phyloP scores from a whole-genome alignment of 2,888 invertebrate genomes.

The Altica lythri region DNA sequence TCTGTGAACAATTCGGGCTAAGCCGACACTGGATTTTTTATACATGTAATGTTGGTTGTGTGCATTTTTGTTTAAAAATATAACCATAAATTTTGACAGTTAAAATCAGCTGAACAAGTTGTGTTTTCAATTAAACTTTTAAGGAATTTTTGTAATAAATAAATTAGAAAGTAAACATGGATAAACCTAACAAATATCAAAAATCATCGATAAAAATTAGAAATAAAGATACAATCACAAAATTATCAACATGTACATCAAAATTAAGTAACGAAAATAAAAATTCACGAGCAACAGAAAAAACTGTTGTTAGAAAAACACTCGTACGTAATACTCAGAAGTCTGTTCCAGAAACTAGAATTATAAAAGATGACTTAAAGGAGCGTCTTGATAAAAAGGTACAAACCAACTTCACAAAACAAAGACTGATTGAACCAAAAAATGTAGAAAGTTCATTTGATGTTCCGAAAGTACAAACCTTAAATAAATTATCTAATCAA shows the following conservation, averaged over 20 bases:
- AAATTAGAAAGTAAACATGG: too few species aligned
- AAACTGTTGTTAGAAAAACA: slow-evolving; percentile 13
- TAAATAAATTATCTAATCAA: slow-evolving; percentile 39
- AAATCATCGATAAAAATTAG: too few species aligned
- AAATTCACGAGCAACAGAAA: neutral
- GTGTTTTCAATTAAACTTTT: too few species aligned
- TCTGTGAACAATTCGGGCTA: too few species aligned
- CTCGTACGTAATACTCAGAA: slow-evolving; percentile 4
- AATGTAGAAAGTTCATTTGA: slow-evolving; percentile 30
- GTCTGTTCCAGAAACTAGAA: neutral
- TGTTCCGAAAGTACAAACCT: slow-evolving; percentile 41
- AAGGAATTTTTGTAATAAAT: too few species aligned
- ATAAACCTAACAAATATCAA: too few species aligned
- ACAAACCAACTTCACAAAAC: slow-evolving; percentile 1
- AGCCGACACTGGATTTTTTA: too few species aligned
- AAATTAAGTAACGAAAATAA: slow-evolving; percentile 31
- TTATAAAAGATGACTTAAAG: slow-evolving; percentile 13
- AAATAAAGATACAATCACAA: too few species aligned
- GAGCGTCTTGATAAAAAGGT: neutral
- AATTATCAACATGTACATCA: slow-evolving; percentile 28
- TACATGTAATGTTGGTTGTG: too few species aligned
- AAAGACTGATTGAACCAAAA: slow-evolving; percentile 1
- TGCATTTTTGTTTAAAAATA: too few species aligned
- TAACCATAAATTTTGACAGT: too few species aligned
- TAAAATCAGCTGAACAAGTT: too few species aligned